Evolutionary conservation across 1,140 invertebrate genomes (phyloP).

Genomic region (Drosophila sproati): DNA sequence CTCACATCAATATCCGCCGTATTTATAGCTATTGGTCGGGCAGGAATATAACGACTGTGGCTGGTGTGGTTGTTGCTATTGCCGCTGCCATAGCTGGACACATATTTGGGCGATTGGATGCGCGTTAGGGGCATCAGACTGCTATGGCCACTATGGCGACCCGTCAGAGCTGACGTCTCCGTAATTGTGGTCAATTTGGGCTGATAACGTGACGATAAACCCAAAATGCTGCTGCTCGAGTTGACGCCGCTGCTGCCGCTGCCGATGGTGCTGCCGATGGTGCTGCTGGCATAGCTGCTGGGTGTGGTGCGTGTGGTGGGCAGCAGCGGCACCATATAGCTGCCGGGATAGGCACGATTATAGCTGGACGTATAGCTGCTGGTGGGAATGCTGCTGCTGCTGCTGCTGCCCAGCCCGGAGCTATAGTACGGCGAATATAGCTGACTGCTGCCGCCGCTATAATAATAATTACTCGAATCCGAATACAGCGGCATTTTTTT

Average conservation of each 20-base stretch:
- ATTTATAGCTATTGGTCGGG: slow-evolving; percentile 89
- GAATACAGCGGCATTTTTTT: slow-evolving; percentile 79
- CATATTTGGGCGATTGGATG: slow-evolving; percentile 85
- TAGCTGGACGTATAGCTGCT: slow-evolving; percentile 71
- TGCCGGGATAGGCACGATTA: slow-evolving; percentile 67
- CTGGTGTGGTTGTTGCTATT: slow-evolving; percentile 9
- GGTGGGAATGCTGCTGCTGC: slow-evolving; percentile 26
- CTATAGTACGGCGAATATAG: slow-evolving; percentile 86
- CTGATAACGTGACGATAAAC: slow-evolving; percentile 86
- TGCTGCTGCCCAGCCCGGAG: slow-evolving; percentile 70
- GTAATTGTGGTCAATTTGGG: slow-evolving; percentile 90
- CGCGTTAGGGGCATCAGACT: slow-evolving; percentile 81
- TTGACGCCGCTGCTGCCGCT: slow-evolving; percentile 46
- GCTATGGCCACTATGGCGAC: slow-evolving; percentile 59
- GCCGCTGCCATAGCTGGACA: slow-evolving; percentile 43
- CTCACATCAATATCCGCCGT: slow-evolving; percentile 94
- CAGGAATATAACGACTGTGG: slow-evolving; percentile 85
- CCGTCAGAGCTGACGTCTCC: slow-evolving; percentile 85
- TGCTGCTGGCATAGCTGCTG: slow-evolving; percentile 29
- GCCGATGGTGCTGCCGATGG: slow-evolving; percentile 32
- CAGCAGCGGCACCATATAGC: slow-evolving; percentile 72
- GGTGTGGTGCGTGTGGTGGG: slow-evolving; percentile 55
- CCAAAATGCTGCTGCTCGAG: slow-evolving; percentile 50
- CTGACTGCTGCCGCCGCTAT: slow-evolving; percentile 85
- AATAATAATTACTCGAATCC: slow-evolving; percentile 77